phyloP scores from a whole-genome alignment of 2,113 vertebrate genomes.

The Callipepla californica region DNA sequence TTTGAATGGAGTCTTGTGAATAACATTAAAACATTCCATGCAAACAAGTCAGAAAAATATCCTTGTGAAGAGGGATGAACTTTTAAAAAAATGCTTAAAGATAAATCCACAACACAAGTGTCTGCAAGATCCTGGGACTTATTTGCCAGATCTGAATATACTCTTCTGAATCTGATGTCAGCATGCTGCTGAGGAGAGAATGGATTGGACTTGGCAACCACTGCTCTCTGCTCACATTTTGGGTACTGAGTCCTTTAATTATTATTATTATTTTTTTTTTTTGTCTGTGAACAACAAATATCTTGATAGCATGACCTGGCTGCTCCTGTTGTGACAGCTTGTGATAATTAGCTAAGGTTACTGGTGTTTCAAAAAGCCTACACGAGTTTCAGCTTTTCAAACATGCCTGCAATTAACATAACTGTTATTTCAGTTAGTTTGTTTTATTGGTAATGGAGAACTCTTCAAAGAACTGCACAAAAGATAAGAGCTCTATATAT shows the following conservation, averaged over 20 bases:
- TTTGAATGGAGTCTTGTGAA: not conserved
- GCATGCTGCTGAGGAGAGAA: not conserved
- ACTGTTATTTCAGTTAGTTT: slow-evolving; percentile 36
- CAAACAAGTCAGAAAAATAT: not conserved
- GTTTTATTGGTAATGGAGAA: not conserved
- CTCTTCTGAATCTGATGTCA: not conserved
- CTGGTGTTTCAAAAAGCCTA: slow-evolving; percentile 23
- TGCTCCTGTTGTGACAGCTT: slow-evolving; percentile 78
- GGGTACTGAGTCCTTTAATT: not conserved
- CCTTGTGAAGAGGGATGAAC: not conserved
- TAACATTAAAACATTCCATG: rapidly evolving
- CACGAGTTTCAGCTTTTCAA: slow-evolving; percentile 19
- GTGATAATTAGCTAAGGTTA: slow-evolving; percentile 76
- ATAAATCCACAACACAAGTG: not conserved
- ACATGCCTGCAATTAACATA: not conserved
- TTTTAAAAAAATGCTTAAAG: not conserved
- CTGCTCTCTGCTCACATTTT: not conserved
- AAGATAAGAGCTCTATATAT: not conserved
- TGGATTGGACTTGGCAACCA: not conserved
- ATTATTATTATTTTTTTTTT: not conserved
- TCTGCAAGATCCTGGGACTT: not conserved
- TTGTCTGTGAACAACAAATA: not conserved
- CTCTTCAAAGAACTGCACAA: not conserved
- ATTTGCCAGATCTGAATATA: not conserved
- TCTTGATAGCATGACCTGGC: slow-evolving; percentile 77